Evolutionary conservation across 1,140 invertebrate species (phyloP).

Genomic region (Latrodectus geometricus): DNA sequence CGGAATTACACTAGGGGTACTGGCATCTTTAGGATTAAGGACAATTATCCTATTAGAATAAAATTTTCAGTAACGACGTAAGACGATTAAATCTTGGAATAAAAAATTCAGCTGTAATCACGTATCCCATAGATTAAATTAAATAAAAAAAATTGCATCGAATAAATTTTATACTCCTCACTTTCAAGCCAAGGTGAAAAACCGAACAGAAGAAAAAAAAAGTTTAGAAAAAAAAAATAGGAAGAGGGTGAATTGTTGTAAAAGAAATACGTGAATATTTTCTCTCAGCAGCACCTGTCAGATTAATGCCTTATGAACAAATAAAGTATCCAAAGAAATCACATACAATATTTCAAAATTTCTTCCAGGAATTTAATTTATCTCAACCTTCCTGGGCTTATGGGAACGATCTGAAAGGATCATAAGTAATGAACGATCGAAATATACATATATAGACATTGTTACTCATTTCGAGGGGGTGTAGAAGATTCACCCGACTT

Average conservation of each 20-base stretch:
- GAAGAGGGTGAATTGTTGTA: not conserved
- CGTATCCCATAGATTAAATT: not conserved
- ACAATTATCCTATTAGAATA: not conserved
- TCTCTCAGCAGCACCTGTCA: not conserved
- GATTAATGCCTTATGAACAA: conserved; percentile 38
- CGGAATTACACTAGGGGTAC: not conserved
- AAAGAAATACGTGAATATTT: conserved; percentile 2
- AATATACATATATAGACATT: conserved; percentile 44
- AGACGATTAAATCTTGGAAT: not conserved
- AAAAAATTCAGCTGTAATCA: conserved; percentile 1
- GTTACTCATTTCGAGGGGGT: not conserved
- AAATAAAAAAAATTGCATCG: not conserved
- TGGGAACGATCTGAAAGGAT: not conserved
- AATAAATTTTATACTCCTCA: not conserved
- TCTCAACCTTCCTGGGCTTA: not conserved
- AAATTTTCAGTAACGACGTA: not conserved
- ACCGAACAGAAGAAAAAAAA: not conserved
- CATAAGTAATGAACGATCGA: conserved; percentile 38
- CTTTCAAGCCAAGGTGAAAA: not conserved
- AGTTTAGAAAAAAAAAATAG: not conserved
- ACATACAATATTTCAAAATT: conserved; percentile 50
- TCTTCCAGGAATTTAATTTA: conserved; percentile 17
- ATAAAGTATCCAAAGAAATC: conserved; percentile 46
- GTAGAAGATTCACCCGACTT: not conserved
- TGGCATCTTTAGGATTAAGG: not conserved